These are phyloP conservation scores for Brachionus angularis DNA, from an alignment of 1,140 invertebrate species.

Conservation along the genomic window DNA sequence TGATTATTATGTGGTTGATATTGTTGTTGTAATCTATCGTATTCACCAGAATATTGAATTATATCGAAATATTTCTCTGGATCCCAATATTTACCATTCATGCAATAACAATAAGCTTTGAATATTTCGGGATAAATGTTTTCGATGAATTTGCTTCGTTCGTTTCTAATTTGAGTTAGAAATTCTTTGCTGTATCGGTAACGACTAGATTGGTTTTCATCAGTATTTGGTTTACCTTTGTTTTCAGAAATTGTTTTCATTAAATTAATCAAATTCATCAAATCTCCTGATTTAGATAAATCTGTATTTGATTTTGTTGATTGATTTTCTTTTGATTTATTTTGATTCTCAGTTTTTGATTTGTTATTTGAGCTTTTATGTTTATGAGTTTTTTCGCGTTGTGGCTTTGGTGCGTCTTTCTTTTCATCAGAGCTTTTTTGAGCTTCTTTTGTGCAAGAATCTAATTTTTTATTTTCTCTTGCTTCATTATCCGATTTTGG, in stretches of 20 bases:
- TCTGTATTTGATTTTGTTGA: neutral
- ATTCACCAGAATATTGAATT: constrained; percentile 33
- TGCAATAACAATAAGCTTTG: constrained; percentile 42
- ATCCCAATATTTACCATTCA: constrained; percentile 39
- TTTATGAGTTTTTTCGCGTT: constrained; percentile 6
- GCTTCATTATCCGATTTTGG: neutral
- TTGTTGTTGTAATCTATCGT: neutral
- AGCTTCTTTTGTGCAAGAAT: too few relatives aligned
- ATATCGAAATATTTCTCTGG: constrained; percentile 43
- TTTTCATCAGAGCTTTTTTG: neutral
- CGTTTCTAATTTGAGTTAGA: neutral
- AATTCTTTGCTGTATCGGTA: constrained; percentile 42
- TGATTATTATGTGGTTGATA: neutral
- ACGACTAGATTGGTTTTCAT: neutral
- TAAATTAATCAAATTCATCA: constrained; percentile 16
- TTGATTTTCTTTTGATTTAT: neutral
- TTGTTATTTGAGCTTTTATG: neutral
- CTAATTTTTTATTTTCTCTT: too few relatives aligned
- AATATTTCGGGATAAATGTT: constrained; percentile 29
- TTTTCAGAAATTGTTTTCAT: constrained; percentile 21
- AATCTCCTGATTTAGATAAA: neutral
- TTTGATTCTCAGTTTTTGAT: neutral
- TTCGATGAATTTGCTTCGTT: constrained; percentile 2
- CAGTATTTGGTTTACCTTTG: neutral
- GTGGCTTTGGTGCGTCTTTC: neutral